phyloP scores from a whole-genome alignment of 1,140 invertebrate species.

The Conus betulinus region DNA sequence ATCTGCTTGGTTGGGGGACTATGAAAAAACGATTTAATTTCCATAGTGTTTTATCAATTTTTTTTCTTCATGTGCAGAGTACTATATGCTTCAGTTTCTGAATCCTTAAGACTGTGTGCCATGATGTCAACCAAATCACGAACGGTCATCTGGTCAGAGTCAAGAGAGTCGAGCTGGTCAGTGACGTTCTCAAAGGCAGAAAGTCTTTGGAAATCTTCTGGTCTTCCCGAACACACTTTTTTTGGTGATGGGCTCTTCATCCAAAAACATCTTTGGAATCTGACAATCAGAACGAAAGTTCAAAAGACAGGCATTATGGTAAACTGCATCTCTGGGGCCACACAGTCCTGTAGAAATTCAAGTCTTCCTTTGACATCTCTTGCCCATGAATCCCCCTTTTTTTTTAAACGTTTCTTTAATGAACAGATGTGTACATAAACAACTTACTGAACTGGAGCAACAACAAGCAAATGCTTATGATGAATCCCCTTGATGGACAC shows the following conservation, averaged over 20 bases:
- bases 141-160: neutral
- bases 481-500: neutral
- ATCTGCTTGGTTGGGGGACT: slow-evolving; percentile 27
- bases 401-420: too few species aligned
- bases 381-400: too few species aligned
- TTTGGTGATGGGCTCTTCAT: neutral
- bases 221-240: neutral
- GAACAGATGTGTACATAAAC: too few species aligned
- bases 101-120: neutral
- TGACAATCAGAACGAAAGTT: too few species aligned
- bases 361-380: too few species aligned
- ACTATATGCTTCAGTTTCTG: slow-evolving; percentile 32
- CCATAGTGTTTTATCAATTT: slow-evolving; percentile 35
- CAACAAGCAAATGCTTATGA: too few species aligned
- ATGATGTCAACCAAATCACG: neutral
- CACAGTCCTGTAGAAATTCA: too few species aligned
- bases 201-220: neutral
- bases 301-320: too few species aligned
- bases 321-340: too few species aligned
- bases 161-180: neutral
- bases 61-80: slow-evolving; percentile 39
- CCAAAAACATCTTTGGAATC: neutral
- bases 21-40: slow-evolving; percentile 24
- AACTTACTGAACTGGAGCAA: too few species aligned
- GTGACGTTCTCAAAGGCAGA: neutral